Conservation (phyloP, 2,888 invertebrate species). For the Eupsilia transversa region DNA sequence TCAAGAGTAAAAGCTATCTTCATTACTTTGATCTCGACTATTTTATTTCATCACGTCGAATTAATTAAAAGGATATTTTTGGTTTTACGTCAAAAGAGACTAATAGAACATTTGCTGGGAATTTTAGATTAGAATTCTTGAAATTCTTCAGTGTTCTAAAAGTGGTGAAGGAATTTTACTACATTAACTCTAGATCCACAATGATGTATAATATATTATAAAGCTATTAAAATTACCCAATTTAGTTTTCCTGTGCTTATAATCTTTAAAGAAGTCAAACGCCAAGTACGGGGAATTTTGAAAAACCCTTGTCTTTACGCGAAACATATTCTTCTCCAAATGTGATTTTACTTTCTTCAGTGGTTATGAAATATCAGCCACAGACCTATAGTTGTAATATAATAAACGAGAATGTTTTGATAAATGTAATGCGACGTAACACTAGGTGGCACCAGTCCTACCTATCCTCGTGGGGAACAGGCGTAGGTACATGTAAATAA, state of each 20-base stretch:
- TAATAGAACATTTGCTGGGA: slow-evolving; percentile 17
- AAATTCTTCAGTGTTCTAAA: slow-evolving; percentile 13
- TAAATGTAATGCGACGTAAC: background rate
- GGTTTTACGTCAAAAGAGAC: slow-evolving; percentile 36
- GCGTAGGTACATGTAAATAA: too few species aligned
- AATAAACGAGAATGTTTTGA: background rate
- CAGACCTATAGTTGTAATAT: background rate
- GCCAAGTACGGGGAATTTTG: background rate
- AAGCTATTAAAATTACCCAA: background rate
- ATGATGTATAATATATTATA: background rate
- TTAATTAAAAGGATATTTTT: slow-evolving; percentile 54
- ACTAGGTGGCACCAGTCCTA: background rate
- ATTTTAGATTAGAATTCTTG: slow-evolving; percentile 35
- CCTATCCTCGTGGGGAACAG: background rate
- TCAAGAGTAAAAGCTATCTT: slow-evolving; percentile 20
- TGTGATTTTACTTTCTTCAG: background rate
- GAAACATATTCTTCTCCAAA: background rate
- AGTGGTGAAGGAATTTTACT: slow-evolving; percentile 9
- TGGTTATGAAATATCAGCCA: background rate
- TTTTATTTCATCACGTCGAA: slow-evolving; percentile 35
- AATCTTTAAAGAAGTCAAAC: background rate
- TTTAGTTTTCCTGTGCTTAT: background rate
- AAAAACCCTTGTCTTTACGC: background rate
- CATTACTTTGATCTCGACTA: slow-evolving; percentile 47
- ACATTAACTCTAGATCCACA: background rate